phyloP scores from a whole-genome alignment of 2,113 vertebrate genomes.

The Antidorcas marsupialis region DNA sequence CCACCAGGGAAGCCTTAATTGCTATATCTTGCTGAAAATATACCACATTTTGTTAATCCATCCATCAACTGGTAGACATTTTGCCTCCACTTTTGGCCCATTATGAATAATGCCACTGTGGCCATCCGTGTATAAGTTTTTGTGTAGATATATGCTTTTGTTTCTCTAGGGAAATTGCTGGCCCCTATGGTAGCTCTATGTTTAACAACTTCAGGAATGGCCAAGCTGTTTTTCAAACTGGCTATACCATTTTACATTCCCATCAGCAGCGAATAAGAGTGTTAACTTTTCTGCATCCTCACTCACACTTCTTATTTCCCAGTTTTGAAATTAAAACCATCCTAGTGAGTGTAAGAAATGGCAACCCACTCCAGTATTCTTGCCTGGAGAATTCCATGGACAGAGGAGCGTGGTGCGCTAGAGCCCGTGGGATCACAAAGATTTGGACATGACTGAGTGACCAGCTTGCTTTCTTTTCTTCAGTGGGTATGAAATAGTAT shows the following conservation, averaged over 20 bases:
- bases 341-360: not conserved
- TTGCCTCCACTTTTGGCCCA: no score
- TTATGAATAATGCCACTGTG: no score
- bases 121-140: not conserved
- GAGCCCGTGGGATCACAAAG: not conserved
- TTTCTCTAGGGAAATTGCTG: not conserved
- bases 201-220: not conserved
- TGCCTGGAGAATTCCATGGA: not conserved
- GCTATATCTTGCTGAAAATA: no score
- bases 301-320: not conserved
- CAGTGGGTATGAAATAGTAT: not conserved
- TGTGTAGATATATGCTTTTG: not conserved
- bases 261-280: not conserved
- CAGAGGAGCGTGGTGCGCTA: not conserved
- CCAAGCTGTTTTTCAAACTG: not conserved
- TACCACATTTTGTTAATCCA: no score
- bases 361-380: not conserved
- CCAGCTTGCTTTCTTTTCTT: not conserved
- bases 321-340: not conserved
- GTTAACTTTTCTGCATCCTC: not conserved
- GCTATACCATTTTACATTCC: not conserved
- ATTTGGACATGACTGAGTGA: not conserved
- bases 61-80: no score
- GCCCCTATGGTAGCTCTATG: not conserved
- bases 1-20: no score